Conservation (phyloP, 2,888 invertebrate genomes). For the Microctonus brassicae region DNA sequence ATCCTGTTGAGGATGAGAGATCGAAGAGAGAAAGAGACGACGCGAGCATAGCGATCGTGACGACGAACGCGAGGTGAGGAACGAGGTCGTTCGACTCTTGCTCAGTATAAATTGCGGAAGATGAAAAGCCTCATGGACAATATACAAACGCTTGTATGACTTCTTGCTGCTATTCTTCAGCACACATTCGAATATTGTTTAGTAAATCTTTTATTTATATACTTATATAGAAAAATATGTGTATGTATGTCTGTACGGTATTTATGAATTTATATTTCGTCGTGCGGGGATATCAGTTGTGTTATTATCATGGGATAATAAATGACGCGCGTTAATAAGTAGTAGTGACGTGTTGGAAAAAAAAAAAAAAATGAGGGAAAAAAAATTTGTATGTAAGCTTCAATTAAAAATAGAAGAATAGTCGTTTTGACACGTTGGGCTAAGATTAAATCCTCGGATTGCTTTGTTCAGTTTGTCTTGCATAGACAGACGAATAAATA, state of each 20-base stretch:
- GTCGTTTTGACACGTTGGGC: constrained; percentile 20
- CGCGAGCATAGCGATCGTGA: constrained; percentile 24
- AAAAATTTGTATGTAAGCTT: constrained; percentile 1
- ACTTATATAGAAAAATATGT: neutral
- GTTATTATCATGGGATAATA: neutral
- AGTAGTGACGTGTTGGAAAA: too few relatives aligned
- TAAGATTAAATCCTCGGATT: constrained; percentile 18
- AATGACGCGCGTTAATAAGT: neutral
- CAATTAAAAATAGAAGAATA: constrained; percentile 22
- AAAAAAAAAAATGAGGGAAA: neutral
- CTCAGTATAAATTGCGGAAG: constrained; percentile 32
- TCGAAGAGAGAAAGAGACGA: constrained; percentile 1
- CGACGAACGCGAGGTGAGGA: constrained; percentile 24
- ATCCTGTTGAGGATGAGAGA: constrained; percentile 32
- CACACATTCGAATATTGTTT: too few relatives aligned
- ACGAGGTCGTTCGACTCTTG: constrained; percentile 31
- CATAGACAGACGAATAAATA: neutral
- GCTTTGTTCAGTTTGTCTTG: constrained; percentile 8
- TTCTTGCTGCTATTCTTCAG: neutral
- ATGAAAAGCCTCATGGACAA: constrained; percentile 34
- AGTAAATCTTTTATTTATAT: too few relatives aligned
- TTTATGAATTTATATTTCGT: neutral
- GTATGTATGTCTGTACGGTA: neutral
- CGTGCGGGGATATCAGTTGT: neutral
- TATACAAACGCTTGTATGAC: constrained; percentile 6